These are phyloP conservation scores for Pipistrellus pipistrellus DNA, from an alignment of 2,797 vertebrate genomes.

Conservation along the genomic window DNA sequence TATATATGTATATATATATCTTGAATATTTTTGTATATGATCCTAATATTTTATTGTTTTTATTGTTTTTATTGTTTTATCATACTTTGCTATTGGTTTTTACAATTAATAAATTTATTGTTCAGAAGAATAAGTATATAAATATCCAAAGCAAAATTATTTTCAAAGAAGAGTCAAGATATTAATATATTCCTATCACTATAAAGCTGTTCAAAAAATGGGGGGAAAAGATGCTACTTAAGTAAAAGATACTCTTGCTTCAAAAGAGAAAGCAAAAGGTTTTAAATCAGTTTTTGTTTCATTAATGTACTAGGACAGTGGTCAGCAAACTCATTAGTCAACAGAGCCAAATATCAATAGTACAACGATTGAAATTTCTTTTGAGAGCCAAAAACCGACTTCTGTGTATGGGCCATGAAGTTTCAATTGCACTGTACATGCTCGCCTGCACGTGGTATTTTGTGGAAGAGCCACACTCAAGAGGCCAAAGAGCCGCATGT, in stretches of 20 bases:
- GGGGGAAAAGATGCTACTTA: background rate
- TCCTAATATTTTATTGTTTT: background rate
- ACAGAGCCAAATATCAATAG: no score
- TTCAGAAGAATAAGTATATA: background rate
- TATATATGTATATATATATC: no score
- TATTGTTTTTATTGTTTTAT: background rate
- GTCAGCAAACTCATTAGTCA: no score
- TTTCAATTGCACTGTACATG: no score
- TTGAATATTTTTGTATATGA: background rate
- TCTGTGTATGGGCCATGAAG: no score
- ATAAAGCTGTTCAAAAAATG: background rate
- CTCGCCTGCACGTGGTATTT: no score
- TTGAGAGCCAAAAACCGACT: no score
- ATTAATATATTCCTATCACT: background rate
- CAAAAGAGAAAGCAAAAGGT: background rate
- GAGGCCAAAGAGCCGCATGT: no score
- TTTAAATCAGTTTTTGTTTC: background rate
- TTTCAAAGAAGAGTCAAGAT: background rate
- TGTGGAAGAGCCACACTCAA: no score
- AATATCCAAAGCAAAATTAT: background rate
- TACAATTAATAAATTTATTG: background rate
- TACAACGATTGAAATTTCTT: no score
- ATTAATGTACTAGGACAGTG: background rate
- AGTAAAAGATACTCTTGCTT: background rate
- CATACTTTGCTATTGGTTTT: background rate